phyloP scores from a whole-genome alignment of 2,113 vertebrate genomes.

The Psophia crepitans region DNA sequence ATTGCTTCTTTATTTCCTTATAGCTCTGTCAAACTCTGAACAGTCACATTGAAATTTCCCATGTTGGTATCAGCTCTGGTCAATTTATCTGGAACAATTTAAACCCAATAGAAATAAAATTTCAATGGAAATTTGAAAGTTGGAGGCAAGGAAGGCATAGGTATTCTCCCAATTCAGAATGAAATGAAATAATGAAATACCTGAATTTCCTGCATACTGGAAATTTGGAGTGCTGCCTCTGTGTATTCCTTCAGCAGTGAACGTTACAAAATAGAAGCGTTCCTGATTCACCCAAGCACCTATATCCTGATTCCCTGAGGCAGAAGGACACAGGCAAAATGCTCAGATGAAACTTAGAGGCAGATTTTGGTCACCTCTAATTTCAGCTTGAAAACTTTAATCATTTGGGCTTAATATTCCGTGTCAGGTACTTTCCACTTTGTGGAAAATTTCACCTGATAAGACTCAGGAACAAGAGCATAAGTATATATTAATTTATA shows the following conservation, averaged over 20 bases:
- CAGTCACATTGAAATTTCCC: neutral
- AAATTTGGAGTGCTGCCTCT: neutral
- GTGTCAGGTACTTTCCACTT: neutral
- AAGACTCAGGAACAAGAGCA: neutral
- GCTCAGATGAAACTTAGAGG: neutral
- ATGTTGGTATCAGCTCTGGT: neutral
- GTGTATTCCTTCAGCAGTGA: neutral
- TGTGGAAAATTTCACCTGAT: neutral
- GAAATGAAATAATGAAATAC: neutral
- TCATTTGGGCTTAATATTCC: neutral
- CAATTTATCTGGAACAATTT: slow-evolving; percentile 14
- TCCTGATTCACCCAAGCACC: neutral
- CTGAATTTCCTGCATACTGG: neutral
- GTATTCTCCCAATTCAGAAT: neutral
- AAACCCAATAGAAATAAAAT: neutral
- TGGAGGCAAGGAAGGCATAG: neutral
- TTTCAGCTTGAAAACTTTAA: neutral
- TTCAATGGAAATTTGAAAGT: neutral
- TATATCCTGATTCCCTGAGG: neutral
- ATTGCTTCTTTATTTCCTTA: neutral
- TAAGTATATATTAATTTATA: neutral
- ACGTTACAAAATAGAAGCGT: neutral
- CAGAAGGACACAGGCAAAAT: neutral
- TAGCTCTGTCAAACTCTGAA: neutral
- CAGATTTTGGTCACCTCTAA: neutral